phyloP scores from a whole-genome alignment of 30 jellyfish, hydroid and myxozoan genomes.

The Catostylus mosaicus region DNA sequence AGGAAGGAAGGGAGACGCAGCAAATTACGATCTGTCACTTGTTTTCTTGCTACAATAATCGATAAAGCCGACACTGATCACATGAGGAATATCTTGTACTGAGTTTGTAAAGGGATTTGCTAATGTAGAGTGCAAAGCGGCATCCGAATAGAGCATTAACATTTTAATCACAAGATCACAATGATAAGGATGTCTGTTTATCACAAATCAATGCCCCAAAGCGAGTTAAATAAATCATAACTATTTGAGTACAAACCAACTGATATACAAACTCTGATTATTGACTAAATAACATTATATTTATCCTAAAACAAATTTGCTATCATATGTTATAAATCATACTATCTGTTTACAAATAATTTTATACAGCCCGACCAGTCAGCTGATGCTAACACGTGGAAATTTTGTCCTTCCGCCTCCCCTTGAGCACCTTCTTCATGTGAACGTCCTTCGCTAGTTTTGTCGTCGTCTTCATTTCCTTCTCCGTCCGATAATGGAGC shows the following conservation, averaged over 20 bases:
- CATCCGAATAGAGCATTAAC: no score
- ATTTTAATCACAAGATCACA: no score
- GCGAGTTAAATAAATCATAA: no score
- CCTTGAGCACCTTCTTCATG: conserved; percentile 6
- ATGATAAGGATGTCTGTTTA: no score
- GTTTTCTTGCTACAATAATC: no score
- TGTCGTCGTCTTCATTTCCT: conserved; percentile 17
- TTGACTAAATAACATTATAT: conserved; percentile 16
- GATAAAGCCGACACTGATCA: no score
- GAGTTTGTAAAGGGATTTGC: no score
- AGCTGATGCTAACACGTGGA: conserved; percentile 81
- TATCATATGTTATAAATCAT: not conserved
- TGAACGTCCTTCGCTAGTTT: conserved; percentile 17
- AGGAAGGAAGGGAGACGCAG: no score
- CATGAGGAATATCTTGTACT: no score
- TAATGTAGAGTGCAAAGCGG: no score
- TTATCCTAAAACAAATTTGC: conserved; percentile 10
- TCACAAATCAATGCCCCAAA: no score
- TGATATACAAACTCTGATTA: not conserved
- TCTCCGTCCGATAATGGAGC: conserved; percentile 38
- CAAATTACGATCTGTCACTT: no score
- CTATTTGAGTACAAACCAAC: not conserved
- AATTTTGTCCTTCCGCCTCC: conserved; percentile 8
- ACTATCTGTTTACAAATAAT: conserved; percentile 72
- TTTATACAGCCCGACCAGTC: conserved; percentile 91